Conservation (phyloP, 2,797 vertebrate species). For the Lagocephalus sceleratus region DNA sequence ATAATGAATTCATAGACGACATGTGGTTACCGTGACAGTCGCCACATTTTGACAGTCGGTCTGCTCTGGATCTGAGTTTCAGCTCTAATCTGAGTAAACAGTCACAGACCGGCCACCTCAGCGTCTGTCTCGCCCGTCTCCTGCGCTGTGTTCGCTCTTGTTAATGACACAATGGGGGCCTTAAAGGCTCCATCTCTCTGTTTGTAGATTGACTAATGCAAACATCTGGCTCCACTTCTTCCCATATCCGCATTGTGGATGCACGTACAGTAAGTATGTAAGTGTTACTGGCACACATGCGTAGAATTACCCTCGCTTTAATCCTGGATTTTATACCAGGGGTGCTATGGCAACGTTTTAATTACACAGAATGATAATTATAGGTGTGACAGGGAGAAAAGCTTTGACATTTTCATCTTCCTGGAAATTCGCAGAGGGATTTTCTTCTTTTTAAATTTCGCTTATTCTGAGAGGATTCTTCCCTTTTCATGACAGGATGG, state of each 20-base stretch:
- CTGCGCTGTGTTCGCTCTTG: not conserved
- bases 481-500: not conserved
- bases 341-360: conserved; percentile 30
- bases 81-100: conserved; percentile 41
- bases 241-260: conserved; percentile 29
- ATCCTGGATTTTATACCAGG: conserved; percentile 25
- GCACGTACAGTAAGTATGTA: conserved; percentile 37
- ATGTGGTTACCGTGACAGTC: too few species aligned
- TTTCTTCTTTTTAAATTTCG: not conserved
- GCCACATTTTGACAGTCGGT: not conserved
- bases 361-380: conserved; percentile 50
- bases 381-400: conserved; percentile 19
- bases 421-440: conserved; percentile 11
- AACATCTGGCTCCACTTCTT: conserved; percentile 51
- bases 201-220: conserved; percentile 36
- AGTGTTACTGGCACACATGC: conserved; percentile 19
- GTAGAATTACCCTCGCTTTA: conserved; percentile 19
- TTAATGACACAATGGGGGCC: conserved; percentile 11
- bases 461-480: not conserved
- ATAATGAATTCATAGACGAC: too few species aligned
- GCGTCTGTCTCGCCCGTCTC: conserved; percentile 12
- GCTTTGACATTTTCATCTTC: conserved; percentile 14
- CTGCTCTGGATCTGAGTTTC: conserved; percentile 14
- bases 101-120: conserved; percentile 20
- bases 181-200: conserved; percentile 15